Conservation (phyloP, 2,113 vertebrate species). For the Myotis lucifugus region DNA sequence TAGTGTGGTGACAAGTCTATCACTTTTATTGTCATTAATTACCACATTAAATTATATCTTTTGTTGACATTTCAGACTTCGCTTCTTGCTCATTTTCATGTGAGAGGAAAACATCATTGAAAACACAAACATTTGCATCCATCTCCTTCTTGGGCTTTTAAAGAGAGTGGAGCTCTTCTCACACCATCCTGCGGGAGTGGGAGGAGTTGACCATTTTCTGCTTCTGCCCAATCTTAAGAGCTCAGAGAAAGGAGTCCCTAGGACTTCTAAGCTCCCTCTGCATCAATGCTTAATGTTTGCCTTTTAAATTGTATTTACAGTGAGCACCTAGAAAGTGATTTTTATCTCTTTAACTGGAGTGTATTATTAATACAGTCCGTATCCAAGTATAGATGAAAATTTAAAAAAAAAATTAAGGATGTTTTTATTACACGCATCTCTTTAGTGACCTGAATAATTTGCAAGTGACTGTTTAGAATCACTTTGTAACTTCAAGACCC, state of each 20-base stretch:
- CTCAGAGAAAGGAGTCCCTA: not conserved
- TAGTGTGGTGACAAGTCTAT: not conserved
- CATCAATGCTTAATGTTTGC: not conserved
- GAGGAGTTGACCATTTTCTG: not conserved
- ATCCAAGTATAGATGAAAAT: not conserved
- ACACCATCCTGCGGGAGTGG: not conserved
- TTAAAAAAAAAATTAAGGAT: not conserved
- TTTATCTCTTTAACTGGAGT: not conserved
- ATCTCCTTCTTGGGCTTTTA: not conserved
- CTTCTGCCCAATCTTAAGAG: not conserved
- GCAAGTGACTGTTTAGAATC: not conserved
- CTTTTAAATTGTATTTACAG: not conserved
- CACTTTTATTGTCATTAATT: not conserved
- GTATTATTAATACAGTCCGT: not conserved
- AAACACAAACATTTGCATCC: not conserved
- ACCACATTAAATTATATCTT: not conserved
- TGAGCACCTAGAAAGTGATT: not conserved
- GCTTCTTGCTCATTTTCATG: not conserved
- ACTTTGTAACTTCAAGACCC: not conserved
- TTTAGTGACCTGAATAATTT: not conserved
- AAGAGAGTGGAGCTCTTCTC: not conserved
- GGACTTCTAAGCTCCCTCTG: not conserved
- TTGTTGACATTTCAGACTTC: not conserved
- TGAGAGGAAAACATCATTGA: not conserved
- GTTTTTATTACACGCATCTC: not conserved